These are phyloP conservation scores for Embidobia sp. DNA, from an alignment of 2,888 invertebrate genomes.

Conservation along the genomic window DNA sequence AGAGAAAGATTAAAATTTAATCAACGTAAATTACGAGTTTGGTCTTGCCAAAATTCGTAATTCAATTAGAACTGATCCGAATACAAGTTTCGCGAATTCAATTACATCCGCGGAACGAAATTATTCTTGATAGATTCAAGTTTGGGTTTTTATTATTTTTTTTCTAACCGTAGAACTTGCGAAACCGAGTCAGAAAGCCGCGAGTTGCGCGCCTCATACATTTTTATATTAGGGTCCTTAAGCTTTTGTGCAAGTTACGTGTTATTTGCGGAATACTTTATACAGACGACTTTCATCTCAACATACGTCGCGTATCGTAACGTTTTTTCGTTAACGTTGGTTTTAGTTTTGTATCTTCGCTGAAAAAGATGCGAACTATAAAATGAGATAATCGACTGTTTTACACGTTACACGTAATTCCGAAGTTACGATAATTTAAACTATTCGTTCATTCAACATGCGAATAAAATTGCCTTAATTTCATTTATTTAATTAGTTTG, in stretches of 20 bases:
- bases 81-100: slow-evolving; percentile 28
- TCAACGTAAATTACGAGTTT: slow-evolving; percentile 9
- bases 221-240: slow-evolving; percentile 33
- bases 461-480: slow-evolving; percentile 14
- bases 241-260: not conserved
- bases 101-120: slow-evolving; percentile 27
- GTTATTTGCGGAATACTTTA: slow-evolving; percentile 20
- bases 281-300: slow-evolving; percentile 14
- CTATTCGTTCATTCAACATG: slow-evolving; percentile 11
- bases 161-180: slow-evolving; percentile 1
- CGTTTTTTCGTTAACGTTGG: not conserved
- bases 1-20: slow-evolving; percentile 26
- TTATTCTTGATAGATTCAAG: slow-evolving; percentile 36
- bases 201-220: slow-evolving; percentile 25
- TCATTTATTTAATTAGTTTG: too few relatives aligned
- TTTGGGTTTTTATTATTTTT: slow-evolving; percentile 32
- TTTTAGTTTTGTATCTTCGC: not conserved
- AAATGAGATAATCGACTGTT: slow-evolving; percentile 19
- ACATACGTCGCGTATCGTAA: not conserved
- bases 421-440: slow-evolving; percentile 19
- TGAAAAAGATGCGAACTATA: not conserved
- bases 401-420: slow-evolving; percentile 30
- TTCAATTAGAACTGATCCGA: slow-evolving; percentile 26
- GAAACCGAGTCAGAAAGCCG: not conserved
- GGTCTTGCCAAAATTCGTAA: slow-evolving; percentile 40